Percentiles rank a stretch among this genome's conserved stretches.
These are phyloP conservation scores for Eudasyphora cyanicolor DNA, from an alignment of 2,888 invertebrate genomes.

Conservation along the genomic window DNA sequence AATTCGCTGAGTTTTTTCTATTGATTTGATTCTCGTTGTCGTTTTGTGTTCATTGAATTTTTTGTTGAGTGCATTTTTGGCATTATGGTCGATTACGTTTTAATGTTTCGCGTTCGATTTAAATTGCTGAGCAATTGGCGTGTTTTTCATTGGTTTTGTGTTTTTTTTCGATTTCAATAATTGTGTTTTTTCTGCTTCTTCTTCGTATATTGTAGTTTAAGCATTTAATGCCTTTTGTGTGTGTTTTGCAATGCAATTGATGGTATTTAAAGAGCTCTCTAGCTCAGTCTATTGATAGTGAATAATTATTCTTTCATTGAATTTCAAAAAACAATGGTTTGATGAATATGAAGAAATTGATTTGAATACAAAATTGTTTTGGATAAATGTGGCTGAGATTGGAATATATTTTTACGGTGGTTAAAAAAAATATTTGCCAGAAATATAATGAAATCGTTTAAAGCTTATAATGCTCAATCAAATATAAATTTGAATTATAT, in stretches of 20 bases:
- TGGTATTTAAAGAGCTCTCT: no score
- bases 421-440: no score
- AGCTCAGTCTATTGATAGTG: no score
- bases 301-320: not conserved
- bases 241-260: not conserved
- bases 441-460: no score
- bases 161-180: not conserved
- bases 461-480: no score
- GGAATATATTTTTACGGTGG: no score
- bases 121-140: not conserved
- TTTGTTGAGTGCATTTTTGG: conserved; percentile 55
- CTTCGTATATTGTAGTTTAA: not conserved
- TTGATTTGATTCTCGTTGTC: not conserved
- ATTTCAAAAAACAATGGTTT: not conserved
- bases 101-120: conserved; percentile 5
- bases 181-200: not conserved
- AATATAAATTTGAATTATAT: no score
- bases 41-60: conserved; percentile 43
- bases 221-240: not conserved
- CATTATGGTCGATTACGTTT: conserved; percentile 64
- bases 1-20: no score
- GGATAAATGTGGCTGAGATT: no score
- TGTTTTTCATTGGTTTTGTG: not conserved
- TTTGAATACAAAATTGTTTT: no score
- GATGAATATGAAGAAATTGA: no score